phyloP scores from a whole-genome alignment of 2,113 vertebrate species.

The Odontesthes bonariensis region DNA sequence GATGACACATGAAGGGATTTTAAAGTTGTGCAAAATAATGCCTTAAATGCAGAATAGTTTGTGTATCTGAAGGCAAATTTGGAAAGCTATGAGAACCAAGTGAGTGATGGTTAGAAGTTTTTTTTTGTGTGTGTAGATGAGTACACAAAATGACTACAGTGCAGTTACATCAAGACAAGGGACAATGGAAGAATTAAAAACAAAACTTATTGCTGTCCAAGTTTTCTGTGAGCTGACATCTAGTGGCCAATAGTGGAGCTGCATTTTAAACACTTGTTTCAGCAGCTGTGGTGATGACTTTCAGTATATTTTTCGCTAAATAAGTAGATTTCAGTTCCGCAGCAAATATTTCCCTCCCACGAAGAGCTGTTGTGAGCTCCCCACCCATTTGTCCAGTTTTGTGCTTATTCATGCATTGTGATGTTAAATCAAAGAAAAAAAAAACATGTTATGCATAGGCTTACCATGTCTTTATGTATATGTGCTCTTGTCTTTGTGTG shows the following conservation, averaged over 20 bases:
- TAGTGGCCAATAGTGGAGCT: slow-evolving; percentile 27
- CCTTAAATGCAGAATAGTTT: neutral
- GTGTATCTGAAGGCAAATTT: neutral
- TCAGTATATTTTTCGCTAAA: neutral
- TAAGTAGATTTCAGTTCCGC: neutral
- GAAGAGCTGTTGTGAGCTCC: slow-evolving; percentile 3
- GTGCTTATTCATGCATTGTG: slow-evolving; percentile 12
- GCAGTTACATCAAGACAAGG: neutral
- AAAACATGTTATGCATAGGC: slow-evolving; percentile 36
- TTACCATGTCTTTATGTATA: neutral
- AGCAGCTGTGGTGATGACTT: neutral
- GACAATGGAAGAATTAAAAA: neutral
- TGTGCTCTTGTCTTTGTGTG: slow-evolving; percentile 23
- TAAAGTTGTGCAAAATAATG: neutral
- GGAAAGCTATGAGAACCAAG: neutral
- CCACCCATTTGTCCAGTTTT: neutral
- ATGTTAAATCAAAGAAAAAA: slow-evolving; percentile 37
- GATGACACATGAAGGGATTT: slow-evolving; percentile 18
- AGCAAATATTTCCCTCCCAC: neutral
- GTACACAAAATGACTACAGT: neutral
- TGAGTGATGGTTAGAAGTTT: neutral
- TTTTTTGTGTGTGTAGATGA: neutral
- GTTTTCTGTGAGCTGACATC: slow-evolving; percentile 16
- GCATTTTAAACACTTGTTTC: neutral
- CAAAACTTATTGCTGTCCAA: neutral